These are phyloP conservation scores for Catostylus mosaicus DNA, from an alignment of 30 jellyfish, hydroid and myxozoan species.

Conservation along the genomic window DNA sequence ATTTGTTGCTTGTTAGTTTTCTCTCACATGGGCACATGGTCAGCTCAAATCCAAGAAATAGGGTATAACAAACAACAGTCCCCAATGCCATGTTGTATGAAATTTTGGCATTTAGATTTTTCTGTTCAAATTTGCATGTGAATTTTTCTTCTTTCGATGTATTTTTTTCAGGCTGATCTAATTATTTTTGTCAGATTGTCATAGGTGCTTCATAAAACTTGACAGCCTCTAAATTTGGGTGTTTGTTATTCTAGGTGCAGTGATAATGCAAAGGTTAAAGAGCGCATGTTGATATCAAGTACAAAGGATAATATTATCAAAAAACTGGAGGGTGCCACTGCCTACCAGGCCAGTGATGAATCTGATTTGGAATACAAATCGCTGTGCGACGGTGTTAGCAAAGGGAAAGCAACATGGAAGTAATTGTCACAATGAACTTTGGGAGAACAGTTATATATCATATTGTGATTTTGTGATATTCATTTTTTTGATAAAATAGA, in stretches of 20 bases:
- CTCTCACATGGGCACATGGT: too few relatives aligned
- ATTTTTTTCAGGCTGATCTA: too few relatives aligned
- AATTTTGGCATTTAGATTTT: too few relatives aligned
- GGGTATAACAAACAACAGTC: too few relatives aligned
- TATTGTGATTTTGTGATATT: conserved; percentile 11
- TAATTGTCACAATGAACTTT: not conserved
- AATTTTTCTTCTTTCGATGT: too few relatives aligned
- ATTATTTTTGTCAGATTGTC: too few relatives aligned
- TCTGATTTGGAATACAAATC: conserved; percentile 2
- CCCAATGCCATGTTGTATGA: too few relatives aligned
- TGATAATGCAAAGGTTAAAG: conserved; percentile 3
- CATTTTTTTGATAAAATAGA: not conserved
- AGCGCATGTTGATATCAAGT: conserved; percentile 13
- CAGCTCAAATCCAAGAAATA: too few relatives aligned
- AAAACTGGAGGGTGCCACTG: not conserved
- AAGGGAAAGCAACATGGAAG: conserved; percentile 3
- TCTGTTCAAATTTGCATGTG: too few relatives aligned
- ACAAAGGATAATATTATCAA: conserved; percentile 6
- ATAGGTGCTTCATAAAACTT: too few relatives aligned
- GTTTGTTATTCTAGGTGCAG: not conserved
- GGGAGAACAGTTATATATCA: conserved; percentile 15
- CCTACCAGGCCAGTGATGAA: conserved; percentile 15
- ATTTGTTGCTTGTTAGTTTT: too few relatives aligned
- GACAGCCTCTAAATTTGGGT: too few relatives aligned
- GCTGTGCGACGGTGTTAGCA: not conserved